Base-by-base conservation (phyloP, 2,888 invertebrate genomes). In the Thymelicus lineola region DNA sequence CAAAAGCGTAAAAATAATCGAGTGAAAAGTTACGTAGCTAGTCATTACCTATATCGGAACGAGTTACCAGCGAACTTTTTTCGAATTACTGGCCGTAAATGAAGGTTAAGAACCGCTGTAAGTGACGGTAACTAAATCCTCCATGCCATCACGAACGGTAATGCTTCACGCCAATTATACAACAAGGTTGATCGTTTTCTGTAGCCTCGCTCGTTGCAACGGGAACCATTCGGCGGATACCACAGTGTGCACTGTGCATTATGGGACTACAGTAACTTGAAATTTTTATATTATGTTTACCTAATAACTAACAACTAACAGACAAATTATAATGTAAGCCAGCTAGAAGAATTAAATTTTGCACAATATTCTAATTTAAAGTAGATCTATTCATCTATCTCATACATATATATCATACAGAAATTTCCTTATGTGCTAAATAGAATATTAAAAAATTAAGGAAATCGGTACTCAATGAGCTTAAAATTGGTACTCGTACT, bases 51-150 rank as follows among this genome's bases (percentile, higher is more conserved):
- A 6, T 50, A 58, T 63, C 71, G 28, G 71, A 70, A 62, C 67
- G 60, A 79, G 71, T 72, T 76, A 73, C 73, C 67, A 77, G 70
- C 74, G 68, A 76, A 78, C 71, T 80, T 82, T 82, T 80, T 81
- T 77, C 72, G 73, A 73, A 74, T 76, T 61, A 73, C 73, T 73
- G 74, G 55, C 50, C 50, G 69, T 66, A 70, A 50, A 58, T 66
- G 42, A 77, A 80, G 82, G 82, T 82, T 77, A 82, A 81, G 74
- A 77, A 81, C 80, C 83, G 77, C 75, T 35, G 53, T 57, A 71
- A 72, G 73, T 71, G 69, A 70, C 65, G 59, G 46, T 75, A 71
- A 73, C 73, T 72, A 74, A 71, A 69, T 75, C 65, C 72, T 67
- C 63, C 68, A 61, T 68, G 70, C 71, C 71, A 57, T 10, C 59